Conservation (phyloP, 2,113 vertebrate species). For the Anser cygnoides region DNA sequence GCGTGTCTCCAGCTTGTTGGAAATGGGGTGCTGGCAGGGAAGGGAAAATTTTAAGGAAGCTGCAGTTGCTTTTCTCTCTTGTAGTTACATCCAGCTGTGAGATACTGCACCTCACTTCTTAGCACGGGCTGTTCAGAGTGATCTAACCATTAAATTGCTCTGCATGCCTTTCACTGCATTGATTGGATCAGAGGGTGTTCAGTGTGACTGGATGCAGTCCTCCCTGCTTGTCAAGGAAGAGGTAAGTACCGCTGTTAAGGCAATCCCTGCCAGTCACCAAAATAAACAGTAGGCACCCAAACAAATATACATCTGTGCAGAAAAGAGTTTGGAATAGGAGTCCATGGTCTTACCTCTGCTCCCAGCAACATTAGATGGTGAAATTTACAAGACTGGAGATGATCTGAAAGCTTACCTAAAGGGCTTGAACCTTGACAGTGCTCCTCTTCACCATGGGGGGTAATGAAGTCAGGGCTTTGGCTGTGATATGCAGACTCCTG, state of each 20-base stretch:
- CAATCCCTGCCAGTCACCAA: neutral
- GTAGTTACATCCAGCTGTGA: neutral
- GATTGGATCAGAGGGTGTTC: neutral
- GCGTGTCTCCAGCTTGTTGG: neutral
- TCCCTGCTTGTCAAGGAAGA: neutral
- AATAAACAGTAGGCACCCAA: neutral
- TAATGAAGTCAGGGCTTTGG: neutral
- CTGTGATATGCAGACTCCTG: neutral
- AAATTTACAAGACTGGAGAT: neutral
- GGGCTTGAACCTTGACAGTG: no score
- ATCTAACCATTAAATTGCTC: neutral
- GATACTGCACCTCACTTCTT: neutral
- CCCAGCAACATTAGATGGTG: rapidly evolving
- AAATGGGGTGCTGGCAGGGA: neutral
- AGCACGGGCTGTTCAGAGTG: neutral
- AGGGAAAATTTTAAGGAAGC: neutral
- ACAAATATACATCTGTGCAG: neutral
- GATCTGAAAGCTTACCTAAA: neutral
- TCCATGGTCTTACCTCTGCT: neutral
- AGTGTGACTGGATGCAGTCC: neutral
- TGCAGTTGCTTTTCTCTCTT: neutral
- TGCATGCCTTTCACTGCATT: neutral
- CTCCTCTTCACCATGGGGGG: neutral
- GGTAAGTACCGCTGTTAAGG: neutral
- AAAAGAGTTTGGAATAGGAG: neutral